phyloP scores from a whole-genome alignment of 1,140 invertebrate species.

The Trachymyrmex septentrionalis region DNA sequence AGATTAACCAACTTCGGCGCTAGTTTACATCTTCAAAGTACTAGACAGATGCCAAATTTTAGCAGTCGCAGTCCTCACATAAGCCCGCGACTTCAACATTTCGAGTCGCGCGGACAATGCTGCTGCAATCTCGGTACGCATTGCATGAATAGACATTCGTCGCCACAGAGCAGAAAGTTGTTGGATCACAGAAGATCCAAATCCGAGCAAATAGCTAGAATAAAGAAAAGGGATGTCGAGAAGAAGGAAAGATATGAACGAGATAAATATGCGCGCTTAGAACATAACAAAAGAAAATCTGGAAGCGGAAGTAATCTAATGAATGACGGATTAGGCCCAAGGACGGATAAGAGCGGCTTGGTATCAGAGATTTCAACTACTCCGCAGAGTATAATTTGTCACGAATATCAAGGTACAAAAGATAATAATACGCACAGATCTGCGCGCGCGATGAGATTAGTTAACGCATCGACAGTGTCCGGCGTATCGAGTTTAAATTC shows the following conservation, averaged over 20 bases:
- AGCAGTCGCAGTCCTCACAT: constrained; percentile 83
- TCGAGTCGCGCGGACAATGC: constrained; percentile 76
- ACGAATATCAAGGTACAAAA: constrained; percentile 36
- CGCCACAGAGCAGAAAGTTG: constrained; percentile 81
- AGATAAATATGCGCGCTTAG: constrained; percentile 63
- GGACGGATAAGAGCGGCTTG: constrained; percentile 83
- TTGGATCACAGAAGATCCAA: constrained; percentile 82
- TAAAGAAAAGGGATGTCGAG: constrained; percentile 77
- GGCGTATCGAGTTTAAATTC: constrained; percentile 49
- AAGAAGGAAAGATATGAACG: constrained; percentile 74
- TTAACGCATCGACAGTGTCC: constrained; percentile 69
- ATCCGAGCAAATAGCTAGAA: constrained; percentile 82
- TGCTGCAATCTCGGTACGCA: constrained; percentile 62
- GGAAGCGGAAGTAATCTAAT: constrained; percentile 68
- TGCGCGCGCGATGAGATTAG: constrained; percentile 61
- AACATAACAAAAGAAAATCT: constrained; percentile 70
- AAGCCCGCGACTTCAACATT: constrained; percentile 84
- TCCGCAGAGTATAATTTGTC: constrained; percentile 16
- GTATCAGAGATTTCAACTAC: constrained; percentile 63
- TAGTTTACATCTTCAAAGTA: constrained; percentile 84
- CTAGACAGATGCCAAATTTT: constrained; percentile 84
- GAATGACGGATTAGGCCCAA: constrained; percentile 84
- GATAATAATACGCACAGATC: constrained; percentile 59
- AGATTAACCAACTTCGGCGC: constrained; percentile 81
- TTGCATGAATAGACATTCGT: constrained; percentile 71